Conservation (phyloP, 2,113 vertebrate species). For the Arenaria interpres region DNA sequence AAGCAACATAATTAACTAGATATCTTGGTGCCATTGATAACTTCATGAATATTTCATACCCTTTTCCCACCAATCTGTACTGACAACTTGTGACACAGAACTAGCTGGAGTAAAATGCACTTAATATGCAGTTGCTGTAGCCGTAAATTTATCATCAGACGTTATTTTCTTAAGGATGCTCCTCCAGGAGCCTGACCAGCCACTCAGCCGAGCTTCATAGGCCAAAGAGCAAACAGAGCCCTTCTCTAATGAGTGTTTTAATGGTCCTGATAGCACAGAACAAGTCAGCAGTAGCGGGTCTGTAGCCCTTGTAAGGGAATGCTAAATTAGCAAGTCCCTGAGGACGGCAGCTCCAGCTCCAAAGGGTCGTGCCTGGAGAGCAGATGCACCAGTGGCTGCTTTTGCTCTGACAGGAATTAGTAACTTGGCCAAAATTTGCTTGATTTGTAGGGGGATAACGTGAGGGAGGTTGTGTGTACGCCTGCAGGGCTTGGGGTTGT, state of each 20-base stretch:
- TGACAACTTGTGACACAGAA: conserved; percentile 1
- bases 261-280: background rate
- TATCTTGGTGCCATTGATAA: conserved; percentile 42
- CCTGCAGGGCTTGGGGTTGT: background rate
- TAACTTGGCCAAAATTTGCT: background rate
- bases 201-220: background rate
- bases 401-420: background rate
- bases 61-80: background rate
- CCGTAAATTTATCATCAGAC: conserved; percentile 15
- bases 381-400: background rate
- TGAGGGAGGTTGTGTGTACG: background rate
- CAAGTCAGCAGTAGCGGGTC: background rate
- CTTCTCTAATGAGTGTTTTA: conserved; percentile 42
- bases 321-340: background rate
- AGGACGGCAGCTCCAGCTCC: background rate
- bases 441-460: background rate
- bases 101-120: conserved; percentile 11
- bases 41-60: conserved; percentile 61
- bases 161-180: conserved; percentile 10
- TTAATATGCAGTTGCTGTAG: conserved; percentile 23
- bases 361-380: background rate
- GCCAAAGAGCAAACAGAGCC: background rate
- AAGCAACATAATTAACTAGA: conserved; percentile 49
- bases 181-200: background rate
- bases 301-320: background rate